phyloP scores from a whole-genome alignment of 2,113 vertebrate species.

The Orycteropus afer region DNA sequence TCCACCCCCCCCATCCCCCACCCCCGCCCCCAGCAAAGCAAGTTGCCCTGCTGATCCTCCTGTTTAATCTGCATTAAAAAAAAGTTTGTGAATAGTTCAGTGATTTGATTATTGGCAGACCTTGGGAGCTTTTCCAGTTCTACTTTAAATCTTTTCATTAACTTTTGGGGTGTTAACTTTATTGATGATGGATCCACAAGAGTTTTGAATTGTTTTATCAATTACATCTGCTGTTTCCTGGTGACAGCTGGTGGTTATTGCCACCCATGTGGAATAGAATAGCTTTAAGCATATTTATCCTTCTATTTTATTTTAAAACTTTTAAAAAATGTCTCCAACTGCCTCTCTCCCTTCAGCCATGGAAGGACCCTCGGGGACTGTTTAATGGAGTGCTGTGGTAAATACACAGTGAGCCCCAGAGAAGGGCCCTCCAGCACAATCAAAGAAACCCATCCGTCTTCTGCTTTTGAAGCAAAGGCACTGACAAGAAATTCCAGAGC shows the following conservation, averaged over 20 bases:
- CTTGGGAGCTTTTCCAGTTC: conserved; percentile 35
- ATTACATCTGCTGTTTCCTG: conserved; percentile 66
- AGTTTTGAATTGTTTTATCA: conserved; percentile 75
- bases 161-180: conserved; percentile 72
- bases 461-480: conserved; percentile 47
- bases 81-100: not conserved
- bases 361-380: not conserved
- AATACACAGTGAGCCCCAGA: not conserved
- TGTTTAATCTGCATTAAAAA: conserved; percentile 68
- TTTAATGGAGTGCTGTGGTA: not conserved
- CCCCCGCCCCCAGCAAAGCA: not conserved
- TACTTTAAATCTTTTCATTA: conserved; percentile 59
- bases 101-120: not conserved
- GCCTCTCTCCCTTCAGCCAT: conserved; percentile 34
- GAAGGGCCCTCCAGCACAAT: not conserved
- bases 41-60: not conserved
- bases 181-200: conserved; percentile 58
- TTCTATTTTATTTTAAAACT: conserved; percentile 72
- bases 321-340: not conserved
- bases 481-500: not conserved
- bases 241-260: conserved; percentile 75
- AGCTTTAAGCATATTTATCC: conserved; percentile 67
- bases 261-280: conserved; percentile 73
- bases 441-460: rapidly evolving
- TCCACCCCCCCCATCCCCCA: too few species aligned